Evolutionary conservation across 1,140 invertebrate genomes (phyloP).

Genomic region (Drosophila melanica): DNA sequence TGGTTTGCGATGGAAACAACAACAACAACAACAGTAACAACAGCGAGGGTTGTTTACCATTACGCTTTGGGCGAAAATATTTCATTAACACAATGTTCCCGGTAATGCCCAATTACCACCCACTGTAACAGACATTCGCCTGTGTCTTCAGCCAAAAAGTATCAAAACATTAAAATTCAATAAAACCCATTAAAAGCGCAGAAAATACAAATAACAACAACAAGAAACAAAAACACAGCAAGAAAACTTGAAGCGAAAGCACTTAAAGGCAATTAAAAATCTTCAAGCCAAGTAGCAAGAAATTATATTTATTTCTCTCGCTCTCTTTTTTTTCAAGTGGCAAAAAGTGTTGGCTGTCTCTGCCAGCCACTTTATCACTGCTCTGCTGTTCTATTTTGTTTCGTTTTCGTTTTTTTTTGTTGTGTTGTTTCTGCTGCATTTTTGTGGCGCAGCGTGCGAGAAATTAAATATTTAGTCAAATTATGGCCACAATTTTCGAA

Average conservation of each 20-base stretch:
- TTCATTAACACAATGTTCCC: constrained; percentile 72
- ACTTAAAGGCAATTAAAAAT: constrained; percentile 81
- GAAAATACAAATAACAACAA: constrained; percentile 43
- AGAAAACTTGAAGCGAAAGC: constrained; percentile 50
- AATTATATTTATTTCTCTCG: constrained; percentile 76
- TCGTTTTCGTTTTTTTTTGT: neutral
- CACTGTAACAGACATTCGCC: constrained; percentile 52
- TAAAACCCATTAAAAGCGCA: constrained; percentile 73
- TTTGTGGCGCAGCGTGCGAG: constrained; percentile 34
- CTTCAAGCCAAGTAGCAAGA: constrained; percentile 68
- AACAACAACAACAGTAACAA: constrained; percentile 22
- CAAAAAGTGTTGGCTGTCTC: constrained; percentile 20
- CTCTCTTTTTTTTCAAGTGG: constrained; percentile 39
- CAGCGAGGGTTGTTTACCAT: constrained; percentile 4
- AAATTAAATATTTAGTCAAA: constrained; percentile 81
- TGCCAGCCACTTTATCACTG: constrained; percentile 65
- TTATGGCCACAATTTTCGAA: constrained; percentile 77
- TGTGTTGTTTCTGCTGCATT: constrained; percentile 9
- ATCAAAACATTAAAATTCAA: constrained; percentile 81
- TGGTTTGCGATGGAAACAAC: constrained; percentile 52
- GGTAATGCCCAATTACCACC: constrained; percentile 74
- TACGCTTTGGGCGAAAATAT: constrained; percentile 39
- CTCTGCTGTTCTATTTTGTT: neutral
- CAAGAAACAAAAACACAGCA: constrained; percentile 17
- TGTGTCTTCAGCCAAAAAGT: constrained; percentile 54